These are phyloP conservation scores for Vannuccia rotundouncinata DNA, from an alignment of 2,888 invertebrate genomes.

Conservation along the genomic window DNA sequence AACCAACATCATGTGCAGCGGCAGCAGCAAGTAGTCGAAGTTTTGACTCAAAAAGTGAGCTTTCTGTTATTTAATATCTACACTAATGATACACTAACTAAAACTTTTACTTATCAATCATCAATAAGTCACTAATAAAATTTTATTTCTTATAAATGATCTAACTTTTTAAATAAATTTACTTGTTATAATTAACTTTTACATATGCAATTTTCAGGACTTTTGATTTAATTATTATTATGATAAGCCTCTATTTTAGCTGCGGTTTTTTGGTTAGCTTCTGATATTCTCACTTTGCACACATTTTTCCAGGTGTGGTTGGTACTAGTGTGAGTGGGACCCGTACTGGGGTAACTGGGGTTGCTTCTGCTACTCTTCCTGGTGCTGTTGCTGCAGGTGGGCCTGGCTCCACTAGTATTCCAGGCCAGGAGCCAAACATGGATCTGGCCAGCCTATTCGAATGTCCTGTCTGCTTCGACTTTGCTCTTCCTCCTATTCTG, in stretches of 20 bases:
- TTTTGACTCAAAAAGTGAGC: conserved; percentile 22
- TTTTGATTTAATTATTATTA: too few relatives aligned
- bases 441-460: conserved; percentile 58
- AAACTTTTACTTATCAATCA: too few relatives aligned
- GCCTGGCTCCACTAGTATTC: not conserved
- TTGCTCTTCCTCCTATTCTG: conserved; percentile 93
- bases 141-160: too few relatives aligned
- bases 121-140: too few relatives aligned
- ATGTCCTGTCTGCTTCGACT: conserved; percentile 86
- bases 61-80: not conserved
- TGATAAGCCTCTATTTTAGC: too few relatives aligned
- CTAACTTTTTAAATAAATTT: too few relatives aligned
- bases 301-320: not conserved
- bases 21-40: not conserved
- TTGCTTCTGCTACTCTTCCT: not conserved
- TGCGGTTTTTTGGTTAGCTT: too few relatives aligned
- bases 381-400: not conserved
- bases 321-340: not conserved
- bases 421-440: conserved; percentile 9
- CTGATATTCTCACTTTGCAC: too few relatives aligned
- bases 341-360: not conserved
- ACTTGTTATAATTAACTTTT: too few relatives aligned
- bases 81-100: not conserved
- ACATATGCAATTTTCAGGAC: too few relatives aligned
- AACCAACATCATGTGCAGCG: conserved; percentile 3